Base-by-base conservation (phyloP, 2,888 invertebrate species). In the Pyrochroa serraticornis region DNA sequence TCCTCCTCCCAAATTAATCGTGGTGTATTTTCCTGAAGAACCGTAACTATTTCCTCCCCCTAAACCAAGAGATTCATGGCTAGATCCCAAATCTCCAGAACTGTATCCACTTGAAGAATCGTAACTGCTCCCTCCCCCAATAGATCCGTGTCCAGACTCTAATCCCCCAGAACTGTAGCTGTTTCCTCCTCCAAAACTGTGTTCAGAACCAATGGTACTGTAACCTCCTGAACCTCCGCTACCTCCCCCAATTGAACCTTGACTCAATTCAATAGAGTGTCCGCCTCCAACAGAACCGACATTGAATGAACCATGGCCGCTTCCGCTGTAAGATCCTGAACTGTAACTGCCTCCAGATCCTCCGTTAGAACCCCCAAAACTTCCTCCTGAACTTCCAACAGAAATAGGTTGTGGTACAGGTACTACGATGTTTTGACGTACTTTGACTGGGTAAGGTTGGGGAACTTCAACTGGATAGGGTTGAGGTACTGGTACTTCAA, bases 321-420 rank as follows among this genome's bases (percentile, higher is more conserved):
- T 22, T 22, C 22, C 22, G 22, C 22, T 22, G 22, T 22, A 22
- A 22, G 22, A 22, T 22, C 22, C 22, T 22, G 22, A 22, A 22
- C 5, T 5, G 22, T 22, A 22, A 22, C 38, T 10, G 36, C 65
- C 66, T 1, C 35, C 36, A 12, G 56, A 7, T 8, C 60, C 58
- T 30, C 66, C 62, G 13, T 34, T 52, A 32, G 58, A 60, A 47
- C 64, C 64, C 8, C 47, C 67, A 41, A 47, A 36, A 37, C 52
- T 54, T 8, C 39, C 53, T 14, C 69, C 71, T 7, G 69, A 70
- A 14, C 71, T 71, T 49, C 73, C 72, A 44, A 68, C 63, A 30
- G 63, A 38, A 37, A 83, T 82, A 7, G 84, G 83, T 52, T 82
- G 82, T 0, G 84, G 82, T 0, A 85, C 82, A 1, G 83, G 83